Evolutionary conservation across 2,113 vertebrate genomes (phyloP).

Genomic region (Ammodytes marinus): DNA sequence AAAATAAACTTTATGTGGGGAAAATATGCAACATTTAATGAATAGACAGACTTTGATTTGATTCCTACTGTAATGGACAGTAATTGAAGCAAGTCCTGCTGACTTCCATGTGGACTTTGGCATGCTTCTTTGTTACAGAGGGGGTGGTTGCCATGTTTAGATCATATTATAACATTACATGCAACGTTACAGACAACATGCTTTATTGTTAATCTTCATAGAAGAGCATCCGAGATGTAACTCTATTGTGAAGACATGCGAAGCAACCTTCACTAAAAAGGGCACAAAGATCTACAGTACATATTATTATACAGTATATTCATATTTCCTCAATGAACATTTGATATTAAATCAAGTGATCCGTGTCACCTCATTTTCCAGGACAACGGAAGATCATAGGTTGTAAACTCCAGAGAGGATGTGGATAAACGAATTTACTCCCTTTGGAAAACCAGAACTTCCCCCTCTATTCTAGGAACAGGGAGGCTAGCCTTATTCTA

Average conservation of each 20-base stretch:
- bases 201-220: conserved; percentile 5
- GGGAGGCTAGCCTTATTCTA: conserved; percentile 83
- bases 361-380: conserved; percentile 35
- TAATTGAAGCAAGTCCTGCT: conserved; percentile 1
- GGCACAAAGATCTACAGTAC: background rate
- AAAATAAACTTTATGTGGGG: conserved; percentile 50
- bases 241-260: conserved; percentile 4
- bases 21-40: conserved; percentile 33
- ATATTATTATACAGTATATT: conserved; percentile 4
- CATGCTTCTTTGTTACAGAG: conserved; percentile 2
- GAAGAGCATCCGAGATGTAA: background rate
- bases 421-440: conserved; percentile 49
- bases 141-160: background rate
- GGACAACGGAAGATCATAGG: conserved; percentile 33
- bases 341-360: conserved; percentile 14
- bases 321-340: conserved; percentile 28
- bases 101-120: conserved; percentile 2
- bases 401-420: conserved; percentile 42
- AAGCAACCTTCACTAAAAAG: conserved; percentile 6
- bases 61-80: conserved; percentile 24
- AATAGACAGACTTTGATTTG: conserved; percentile 23
- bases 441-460: conserved; percentile 79
- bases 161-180: conserved; percentile 1
- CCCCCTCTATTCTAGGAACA: conserved; percentile 86
- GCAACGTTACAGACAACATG: conserved; percentile 15